phyloP scores from a whole-genome alignment of 2,797 vertebrate species.

The Pantherophis alleghaniensis region DNA sequence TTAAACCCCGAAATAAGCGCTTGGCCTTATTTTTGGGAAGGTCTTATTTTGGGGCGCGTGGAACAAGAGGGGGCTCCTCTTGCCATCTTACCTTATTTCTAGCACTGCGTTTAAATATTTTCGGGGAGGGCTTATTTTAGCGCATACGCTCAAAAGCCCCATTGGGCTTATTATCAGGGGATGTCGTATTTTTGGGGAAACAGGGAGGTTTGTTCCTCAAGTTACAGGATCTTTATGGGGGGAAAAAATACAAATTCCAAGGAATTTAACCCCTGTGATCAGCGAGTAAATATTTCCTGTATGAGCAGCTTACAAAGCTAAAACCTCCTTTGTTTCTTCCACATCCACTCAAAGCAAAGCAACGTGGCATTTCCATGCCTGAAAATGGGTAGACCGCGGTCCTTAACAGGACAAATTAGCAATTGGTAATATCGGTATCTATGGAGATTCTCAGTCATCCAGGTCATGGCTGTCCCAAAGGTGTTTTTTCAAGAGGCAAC shows the following conservation, averaged over 20 bases:
- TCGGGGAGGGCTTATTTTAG: too few relatives aligned
- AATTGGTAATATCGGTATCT: background rate
- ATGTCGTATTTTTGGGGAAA: too few relatives aligned
- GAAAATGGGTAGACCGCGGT: background rate
- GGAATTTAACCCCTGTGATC: background rate
- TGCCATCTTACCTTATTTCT: too few relatives aligned
- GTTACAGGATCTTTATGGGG: background rate
- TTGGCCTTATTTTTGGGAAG: too few relatives aligned
- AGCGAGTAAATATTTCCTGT: background rate
- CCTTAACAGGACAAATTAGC: conserved; percentile 2
- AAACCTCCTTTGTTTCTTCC: background rate
- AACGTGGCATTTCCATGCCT: background rate
- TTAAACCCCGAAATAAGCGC: too few relatives aligned
- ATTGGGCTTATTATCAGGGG: too few relatives aligned
- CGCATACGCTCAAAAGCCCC: too few relatives aligned
- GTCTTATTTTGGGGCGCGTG: too few relatives aligned
- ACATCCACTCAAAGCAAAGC: background rate
- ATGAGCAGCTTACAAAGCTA: background rate
- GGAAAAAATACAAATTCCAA: background rate
- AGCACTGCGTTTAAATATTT: too few relatives aligned
- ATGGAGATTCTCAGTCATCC: background rate
- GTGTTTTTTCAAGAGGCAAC: background rate
- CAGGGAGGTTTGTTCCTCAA: background rate
- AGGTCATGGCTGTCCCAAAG: background rate
- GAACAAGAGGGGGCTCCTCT: too few relatives aligned